Evolutionary conservation across 2,113 vertebrate species (phyloP).

Genomic region (Proterorhinus semilunaris): DNA sequence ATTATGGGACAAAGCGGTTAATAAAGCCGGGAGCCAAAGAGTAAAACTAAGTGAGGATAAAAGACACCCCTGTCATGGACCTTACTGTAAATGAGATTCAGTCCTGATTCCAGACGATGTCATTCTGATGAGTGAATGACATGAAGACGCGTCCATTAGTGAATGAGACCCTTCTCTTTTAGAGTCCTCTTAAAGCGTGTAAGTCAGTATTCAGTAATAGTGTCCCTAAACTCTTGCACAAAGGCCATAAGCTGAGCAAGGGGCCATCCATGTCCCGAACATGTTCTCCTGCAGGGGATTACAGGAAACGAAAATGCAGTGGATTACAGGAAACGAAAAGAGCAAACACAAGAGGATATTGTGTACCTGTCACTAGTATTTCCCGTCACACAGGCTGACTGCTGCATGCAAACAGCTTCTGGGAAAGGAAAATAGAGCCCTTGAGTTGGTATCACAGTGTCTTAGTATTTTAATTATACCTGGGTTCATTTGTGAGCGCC

Average conservation of each 20-base stretch:
- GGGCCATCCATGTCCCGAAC: not conserved
- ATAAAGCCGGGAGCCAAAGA: not conserved
- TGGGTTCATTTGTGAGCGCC: no score
- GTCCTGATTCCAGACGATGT: not conserved
- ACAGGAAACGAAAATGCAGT: not conserved
- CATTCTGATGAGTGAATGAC: not conserved
- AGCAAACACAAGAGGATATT: not conserved
- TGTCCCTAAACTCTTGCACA: not conserved
- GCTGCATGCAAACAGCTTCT: not conserved
- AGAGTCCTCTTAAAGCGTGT: not conserved
- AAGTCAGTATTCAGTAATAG: not conserved
- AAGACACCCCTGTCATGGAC: no score
- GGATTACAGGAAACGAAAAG: not conserved
- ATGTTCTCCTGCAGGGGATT: not conserved
- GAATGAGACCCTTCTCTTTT: not conserved
- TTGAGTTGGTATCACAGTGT: no score
- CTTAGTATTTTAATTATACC: no score
- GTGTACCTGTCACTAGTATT: not conserved
- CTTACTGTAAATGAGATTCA: no score
- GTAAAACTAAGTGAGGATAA: no score
- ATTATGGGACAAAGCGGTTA: not conserved
- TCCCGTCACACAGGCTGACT: not conserved
- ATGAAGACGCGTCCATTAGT: not conserved
- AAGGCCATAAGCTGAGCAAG: not conserved
- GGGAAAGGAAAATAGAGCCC: no score